phyloP scores from a whole-genome alignment of 2,113 vertebrate species.

The Sander lucioperca region DNA sequence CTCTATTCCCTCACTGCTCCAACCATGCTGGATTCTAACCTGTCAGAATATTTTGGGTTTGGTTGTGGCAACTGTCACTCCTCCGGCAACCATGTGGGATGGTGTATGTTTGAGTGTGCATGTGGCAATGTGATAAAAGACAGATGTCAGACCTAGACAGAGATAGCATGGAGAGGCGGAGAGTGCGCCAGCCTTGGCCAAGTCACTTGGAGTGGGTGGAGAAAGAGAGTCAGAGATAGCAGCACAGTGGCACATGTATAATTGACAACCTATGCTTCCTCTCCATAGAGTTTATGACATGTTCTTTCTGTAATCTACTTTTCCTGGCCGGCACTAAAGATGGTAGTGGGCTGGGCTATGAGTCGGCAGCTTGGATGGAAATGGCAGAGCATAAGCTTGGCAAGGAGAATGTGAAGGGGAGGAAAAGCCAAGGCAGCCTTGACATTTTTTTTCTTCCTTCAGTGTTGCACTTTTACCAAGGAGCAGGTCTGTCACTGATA shows the following conservation, averaged over 20 bases:
- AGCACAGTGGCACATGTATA: slow-evolving; percentile 74
- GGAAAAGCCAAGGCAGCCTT: slow-evolving; percentile 64
- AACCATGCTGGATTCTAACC: slow-evolving; percentile 44
- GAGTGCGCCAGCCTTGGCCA: slow-evolving; percentile 34
- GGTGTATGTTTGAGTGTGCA: background rate
- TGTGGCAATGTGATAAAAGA: slow-evolving; percentile 64
- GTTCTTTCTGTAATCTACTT: slow-evolving; percentile 73
- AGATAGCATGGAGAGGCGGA: slow-evolving; percentile 42
- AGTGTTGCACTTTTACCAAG: slow-evolving; percentile 52
- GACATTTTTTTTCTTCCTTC: slow-evolving; percentile 36
- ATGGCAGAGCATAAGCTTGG: slow-evolving; percentile 69
- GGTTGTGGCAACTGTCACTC: slow-evolving; percentile 49
- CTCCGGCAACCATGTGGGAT: slow-evolving; percentile 35
- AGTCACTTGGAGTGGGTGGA: slow-evolving; percentile 63
- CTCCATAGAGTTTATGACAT: slow-evolving; percentile 73
- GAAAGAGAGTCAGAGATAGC: slow-evolving; percentile 57
- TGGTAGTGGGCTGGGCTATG: slow-evolving; percentile 51
- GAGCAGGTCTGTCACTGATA: slow-evolving; percentile 67
- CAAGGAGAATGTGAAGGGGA: slow-evolving; percentile 48
- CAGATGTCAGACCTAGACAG: slow-evolving; percentile 66
- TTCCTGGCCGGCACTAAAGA: slow-evolving; percentile 51
- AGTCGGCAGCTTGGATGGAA: slow-evolving; percentile 49
- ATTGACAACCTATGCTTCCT: slow-evolving; percentile 75
- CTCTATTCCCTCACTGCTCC: slow-evolving; percentile 15
- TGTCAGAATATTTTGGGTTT: slow-evolving; percentile 66